These are phyloP conservation scores for Oncorhynchus gorbuscha DNA, from an alignment of 2,113 vertebrate species.

Conservation along the genomic window DNA sequence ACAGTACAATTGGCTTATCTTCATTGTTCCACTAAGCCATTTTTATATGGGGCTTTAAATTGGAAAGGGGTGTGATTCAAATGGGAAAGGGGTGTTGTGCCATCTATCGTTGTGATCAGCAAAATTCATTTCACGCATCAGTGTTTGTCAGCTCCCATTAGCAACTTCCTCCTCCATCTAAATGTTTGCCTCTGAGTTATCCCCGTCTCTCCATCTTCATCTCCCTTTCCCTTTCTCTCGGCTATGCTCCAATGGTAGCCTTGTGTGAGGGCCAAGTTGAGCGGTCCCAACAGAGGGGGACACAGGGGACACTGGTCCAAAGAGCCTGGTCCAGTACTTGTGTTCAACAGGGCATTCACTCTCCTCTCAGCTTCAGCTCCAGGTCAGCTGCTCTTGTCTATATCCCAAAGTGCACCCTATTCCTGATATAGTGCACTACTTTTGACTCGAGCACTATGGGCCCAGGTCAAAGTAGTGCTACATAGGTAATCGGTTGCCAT, in stretches of 20 bases:
- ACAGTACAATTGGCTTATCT: conserved; percentile 42
- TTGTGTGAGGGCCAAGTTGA: conserved; percentile 19
- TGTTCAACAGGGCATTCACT: conserved; percentile 32
- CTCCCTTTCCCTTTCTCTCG: conserved; percentile 11
- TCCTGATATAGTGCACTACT: too few species aligned
- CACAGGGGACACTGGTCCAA: conserved; percentile 29
- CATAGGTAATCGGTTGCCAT: too few species aligned
- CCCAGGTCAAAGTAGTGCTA: too few species aligned
- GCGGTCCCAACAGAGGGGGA: conserved; percentile 6
- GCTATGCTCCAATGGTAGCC: conserved; percentile 23
- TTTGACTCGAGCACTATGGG: conserved; percentile 5
- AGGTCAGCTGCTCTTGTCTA: conserved; percentile 18
- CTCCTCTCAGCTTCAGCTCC: conserved; percentile 10
- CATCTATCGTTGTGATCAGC: conserved; percentile 57
- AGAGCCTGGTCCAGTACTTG: conserved; percentile 29
- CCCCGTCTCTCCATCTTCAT: too few species aligned
- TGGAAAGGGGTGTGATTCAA: conserved; percentile 40
- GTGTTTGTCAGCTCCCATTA: conserved; percentile 66
- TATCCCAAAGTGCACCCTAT: too few species aligned
- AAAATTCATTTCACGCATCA: conserved; percentile 69
- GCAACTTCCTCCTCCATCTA: conserved; percentile 50
- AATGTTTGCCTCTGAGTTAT: not conserved
- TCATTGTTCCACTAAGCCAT: conserved; percentile 32
- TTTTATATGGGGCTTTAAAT: not conserved
- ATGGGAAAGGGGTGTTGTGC: conserved; percentile 47